phyloP scores from a whole-genome alignment of 2,113 vertebrate species.

The Trogon melanurus region DNA sequence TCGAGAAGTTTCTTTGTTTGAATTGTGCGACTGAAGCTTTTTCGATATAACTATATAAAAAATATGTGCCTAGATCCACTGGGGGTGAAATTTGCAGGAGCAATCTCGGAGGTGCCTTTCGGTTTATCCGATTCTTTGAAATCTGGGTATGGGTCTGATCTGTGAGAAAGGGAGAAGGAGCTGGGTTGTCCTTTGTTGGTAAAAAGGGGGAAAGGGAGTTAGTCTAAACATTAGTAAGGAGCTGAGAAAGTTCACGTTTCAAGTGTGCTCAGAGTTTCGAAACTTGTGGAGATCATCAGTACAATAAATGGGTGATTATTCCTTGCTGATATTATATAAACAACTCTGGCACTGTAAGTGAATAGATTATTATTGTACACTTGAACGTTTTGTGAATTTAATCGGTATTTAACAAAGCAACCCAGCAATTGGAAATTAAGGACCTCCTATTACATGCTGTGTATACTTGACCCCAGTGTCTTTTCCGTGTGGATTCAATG shows the following conservation, averaged over 20 bases:
- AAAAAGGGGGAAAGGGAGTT: background rate
- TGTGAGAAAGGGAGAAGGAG: background rate
- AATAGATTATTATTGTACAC: conserved; percentile 40
- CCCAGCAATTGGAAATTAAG: conserved; percentile 32
- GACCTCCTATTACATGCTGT: conserved; percentile 19
- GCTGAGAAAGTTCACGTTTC: background rate
- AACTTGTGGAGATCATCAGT: background rate
- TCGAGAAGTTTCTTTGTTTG: conserved; percentile 61
- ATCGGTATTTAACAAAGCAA: conserved; percentile 40
- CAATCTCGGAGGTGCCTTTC: background rate
- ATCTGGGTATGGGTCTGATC: background rate
- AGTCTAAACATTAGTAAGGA: conserved; percentile 16
- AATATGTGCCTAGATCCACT: background rate
- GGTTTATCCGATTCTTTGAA: conserved; percentile 14
- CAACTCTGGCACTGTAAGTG: conserved; percentile 34
- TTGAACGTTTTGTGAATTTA: conserved; percentile 47
- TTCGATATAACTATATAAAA: background rate
- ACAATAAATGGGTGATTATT: conserved; percentile 14
- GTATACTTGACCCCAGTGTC: background rate
- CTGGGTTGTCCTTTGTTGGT: conserved; percentile 47
- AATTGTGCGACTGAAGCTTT: conserved; percentile 22
- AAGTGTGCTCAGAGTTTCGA: conserved; percentile 13
- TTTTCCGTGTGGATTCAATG: background rate
- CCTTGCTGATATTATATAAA: conserved; percentile 38
- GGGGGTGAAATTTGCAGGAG: background rate